Evolutionary conservation across 1,140 invertebrate species (phyloP).

Genomic region (Scaptomyza pallida): DNA sequence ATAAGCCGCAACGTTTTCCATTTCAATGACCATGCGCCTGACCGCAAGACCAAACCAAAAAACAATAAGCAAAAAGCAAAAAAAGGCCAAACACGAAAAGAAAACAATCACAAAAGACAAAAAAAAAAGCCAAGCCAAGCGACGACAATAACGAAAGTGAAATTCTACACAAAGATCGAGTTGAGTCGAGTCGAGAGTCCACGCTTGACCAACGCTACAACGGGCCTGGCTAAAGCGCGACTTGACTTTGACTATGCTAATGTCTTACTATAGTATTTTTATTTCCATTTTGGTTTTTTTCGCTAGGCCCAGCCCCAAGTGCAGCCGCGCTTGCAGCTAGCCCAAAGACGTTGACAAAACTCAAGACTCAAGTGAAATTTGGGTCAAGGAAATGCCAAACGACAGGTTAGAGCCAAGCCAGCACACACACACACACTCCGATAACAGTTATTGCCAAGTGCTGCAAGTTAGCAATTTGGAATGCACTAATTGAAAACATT

Average conservation of each 20-base stretch:
- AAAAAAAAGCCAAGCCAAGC: conserved; percentile 9
- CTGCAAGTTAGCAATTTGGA: conserved; percentile 52
- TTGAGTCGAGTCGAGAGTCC: conserved; percentile 39
- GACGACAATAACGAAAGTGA: conserved; percentile 75
- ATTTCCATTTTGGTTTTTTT: too few species aligned
- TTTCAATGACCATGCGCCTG: conserved; percentile 57
- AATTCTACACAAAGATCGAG: conserved; percentile 75
- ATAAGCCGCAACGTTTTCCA: conserved; percentile 60
- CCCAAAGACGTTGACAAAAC: conserved; percentile 46
- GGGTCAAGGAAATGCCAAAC: conserved; percentile 80
- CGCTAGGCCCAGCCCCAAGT: conserved; percentile 47
- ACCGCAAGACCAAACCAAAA: conserved; percentile 54
- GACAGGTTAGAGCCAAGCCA: conserved; percentile 57
- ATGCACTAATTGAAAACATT: conserved; percentile 59
- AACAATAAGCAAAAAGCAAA: conserved; percentile 44
- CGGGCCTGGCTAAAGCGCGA: neutral
- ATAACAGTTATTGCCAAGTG: conserved; percentile 63
- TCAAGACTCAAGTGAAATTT: conserved; percentile 66
- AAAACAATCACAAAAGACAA: conserved; percentile 66
- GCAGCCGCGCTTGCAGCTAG: conserved; percentile 22
- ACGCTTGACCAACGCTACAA: conserved; percentile 62
- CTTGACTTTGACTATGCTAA: conserved; percentile 39
- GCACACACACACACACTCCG: conserved; percentile 15
- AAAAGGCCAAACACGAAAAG: conserved; percentile 45
- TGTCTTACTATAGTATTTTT: conserved; percentile 16